Evolutionary conservation across 2,113 vertebrate species (phyloP).

Genomic region (Cairina moschata): DNA sequence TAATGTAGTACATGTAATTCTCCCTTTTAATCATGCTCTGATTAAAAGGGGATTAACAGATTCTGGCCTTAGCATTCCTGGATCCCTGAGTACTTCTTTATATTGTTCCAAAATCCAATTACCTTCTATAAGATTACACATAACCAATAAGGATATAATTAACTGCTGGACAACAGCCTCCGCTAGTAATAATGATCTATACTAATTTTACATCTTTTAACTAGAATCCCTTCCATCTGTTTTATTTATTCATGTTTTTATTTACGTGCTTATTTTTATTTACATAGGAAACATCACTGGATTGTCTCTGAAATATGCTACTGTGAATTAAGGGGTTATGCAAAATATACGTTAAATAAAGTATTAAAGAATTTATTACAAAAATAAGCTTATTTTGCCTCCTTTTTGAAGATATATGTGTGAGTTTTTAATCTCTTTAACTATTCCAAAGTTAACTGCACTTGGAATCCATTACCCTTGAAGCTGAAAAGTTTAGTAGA

Average conservation of each 20-base stretch:
- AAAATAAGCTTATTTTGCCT: neutral
- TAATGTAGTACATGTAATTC: neutral
- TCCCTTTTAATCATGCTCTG: neutral
- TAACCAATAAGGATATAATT: neutral
- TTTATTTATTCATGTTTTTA: neutral
- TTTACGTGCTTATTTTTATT: neutral
- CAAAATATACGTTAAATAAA: neutral
- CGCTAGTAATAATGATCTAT: neutral
- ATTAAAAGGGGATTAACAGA: constrained; percentile 22
- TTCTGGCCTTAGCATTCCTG: neutral
- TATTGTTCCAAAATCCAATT: constrained; percentile 31
- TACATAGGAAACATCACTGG: neutral
- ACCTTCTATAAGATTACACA: neutral
- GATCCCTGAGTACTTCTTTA: neutral
- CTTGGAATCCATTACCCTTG: neutral
- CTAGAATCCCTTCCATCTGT: neutral
- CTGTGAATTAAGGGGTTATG: neutral
- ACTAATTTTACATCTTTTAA: neutral
- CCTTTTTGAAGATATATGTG: neutral
- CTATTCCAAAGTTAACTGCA: neutral
- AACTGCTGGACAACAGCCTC: neutral
- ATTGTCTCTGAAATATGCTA: neutral
- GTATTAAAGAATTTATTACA: neutral
- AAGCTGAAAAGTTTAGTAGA: neutral
- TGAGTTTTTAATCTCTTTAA: neutral